Percentiles rank a stretch among this genome's conserved stretches.
Conservation (phyloP, 2,113 vertebrate species). For the Brachionichthys hirsutus region DNA sequence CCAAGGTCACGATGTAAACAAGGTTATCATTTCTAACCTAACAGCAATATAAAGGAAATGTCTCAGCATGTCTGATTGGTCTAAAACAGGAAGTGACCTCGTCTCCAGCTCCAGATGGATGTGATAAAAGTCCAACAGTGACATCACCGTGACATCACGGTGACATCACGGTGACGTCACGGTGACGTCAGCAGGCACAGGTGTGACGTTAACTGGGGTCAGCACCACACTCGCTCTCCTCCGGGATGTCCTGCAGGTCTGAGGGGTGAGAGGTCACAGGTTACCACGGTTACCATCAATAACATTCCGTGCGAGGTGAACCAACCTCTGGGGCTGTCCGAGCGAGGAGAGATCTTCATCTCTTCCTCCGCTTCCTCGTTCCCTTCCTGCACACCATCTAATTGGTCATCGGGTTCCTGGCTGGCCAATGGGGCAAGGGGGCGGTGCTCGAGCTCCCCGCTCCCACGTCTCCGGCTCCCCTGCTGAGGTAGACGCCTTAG, state of each 20-base stretch:
- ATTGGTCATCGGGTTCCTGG: constrained; percentile 66
- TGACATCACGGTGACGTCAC: too few relatives aligned
- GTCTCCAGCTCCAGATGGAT: constrained; percentile 5
- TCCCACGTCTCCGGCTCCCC: constrained; percentile 51
- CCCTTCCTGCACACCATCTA: constrained; percentile 77
- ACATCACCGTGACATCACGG: not conserved
- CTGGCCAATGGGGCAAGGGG: constrained; percentile 65
- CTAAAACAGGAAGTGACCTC: constrained; percentile 27
- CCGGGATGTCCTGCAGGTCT: constrained; percentile 94
- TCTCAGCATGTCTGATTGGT: constrained; percentile 15
- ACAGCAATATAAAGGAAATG: constrained; percentile 30
- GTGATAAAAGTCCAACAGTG: not conserved
- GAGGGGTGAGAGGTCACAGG: constrained; percentile 32
- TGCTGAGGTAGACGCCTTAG: constrained; percentile 9
- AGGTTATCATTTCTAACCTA: constrained; percentile 18
- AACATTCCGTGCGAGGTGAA: not conserved
- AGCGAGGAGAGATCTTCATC: constrained; percentile 57
- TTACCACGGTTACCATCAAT: constrained; percentile 13
- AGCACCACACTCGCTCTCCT: constrained; percentile 84
- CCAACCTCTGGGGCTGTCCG: constrained; percentile 81
- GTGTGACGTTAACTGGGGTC: constrained; percentile 71
- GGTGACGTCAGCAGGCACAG: not conserved
- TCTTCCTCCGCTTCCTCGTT: constrained; percentile 70
- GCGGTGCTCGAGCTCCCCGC: constrained; percentile 54
- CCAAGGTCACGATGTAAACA: constrained; percentile 35